Percentiles rank a stretch among this genome's conserved stretches.
Evolutionary conservation across 1,140 invertebrate species (phyloP).

Genomic region (Polypedilum vanderplanki): DNA sequence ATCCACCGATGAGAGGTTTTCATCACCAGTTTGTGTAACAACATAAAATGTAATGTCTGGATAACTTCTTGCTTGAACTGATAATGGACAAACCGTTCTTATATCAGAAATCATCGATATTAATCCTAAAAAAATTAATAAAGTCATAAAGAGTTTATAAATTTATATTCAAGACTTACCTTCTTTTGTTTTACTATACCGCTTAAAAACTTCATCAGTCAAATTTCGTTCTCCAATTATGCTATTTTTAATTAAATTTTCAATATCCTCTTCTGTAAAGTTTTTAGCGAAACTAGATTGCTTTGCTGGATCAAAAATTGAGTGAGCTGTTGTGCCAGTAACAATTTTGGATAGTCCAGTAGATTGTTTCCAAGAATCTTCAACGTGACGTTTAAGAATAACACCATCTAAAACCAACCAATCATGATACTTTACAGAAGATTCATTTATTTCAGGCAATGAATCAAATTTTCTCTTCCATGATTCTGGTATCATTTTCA

Average conservation of each 20-base stretch:
- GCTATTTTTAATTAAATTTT: slow-evolving; percentile 55
- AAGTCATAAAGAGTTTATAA: background rate
- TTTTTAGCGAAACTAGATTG: slow-evolving; percentile 38
- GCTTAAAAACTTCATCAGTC: slow-evolving; percentile 52
- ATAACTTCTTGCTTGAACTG: slow-evolving; percentile 52
- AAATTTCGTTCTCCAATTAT: slow-evolving; percentile 54
- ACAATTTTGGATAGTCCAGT: slow-evolving; percentile 51
- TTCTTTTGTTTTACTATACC: slow-evolving; percentile 59
- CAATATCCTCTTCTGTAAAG: slow-evolving; percentile 55
- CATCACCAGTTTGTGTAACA: slow-evolving; percentile 52
- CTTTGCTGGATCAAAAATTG: slow-evolving; percentile 37
- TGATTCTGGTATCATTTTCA: slow-evolving; percentile 46
- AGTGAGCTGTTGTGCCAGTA: slow-evolving; percentile 65
- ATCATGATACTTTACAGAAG: slow-evolving; percentile 52
- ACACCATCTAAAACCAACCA: slow-evolving; percentile 68
- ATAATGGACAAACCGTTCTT: slow-evolving; percentile 68
- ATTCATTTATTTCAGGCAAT: slow-evolving; percentile 52
- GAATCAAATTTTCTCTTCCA: slow-evolving; percentile 55
- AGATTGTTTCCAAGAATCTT: slow-evolving; percentile 49
- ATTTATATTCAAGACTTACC: slow-evolving; percentile 37
- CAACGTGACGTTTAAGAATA: slow-evolving; percentile 56
- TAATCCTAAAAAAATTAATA: slow-evolving; percentile 37
- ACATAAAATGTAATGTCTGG: slow-evolving; percentile 64
- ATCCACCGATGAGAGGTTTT: slow-evolving; percentile 54
- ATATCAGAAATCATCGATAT: slow-evolving; percentile 69